Conservation (phyloP, 2,797 vertebrate genomes). For the Gallinago solitaria region DNA sequence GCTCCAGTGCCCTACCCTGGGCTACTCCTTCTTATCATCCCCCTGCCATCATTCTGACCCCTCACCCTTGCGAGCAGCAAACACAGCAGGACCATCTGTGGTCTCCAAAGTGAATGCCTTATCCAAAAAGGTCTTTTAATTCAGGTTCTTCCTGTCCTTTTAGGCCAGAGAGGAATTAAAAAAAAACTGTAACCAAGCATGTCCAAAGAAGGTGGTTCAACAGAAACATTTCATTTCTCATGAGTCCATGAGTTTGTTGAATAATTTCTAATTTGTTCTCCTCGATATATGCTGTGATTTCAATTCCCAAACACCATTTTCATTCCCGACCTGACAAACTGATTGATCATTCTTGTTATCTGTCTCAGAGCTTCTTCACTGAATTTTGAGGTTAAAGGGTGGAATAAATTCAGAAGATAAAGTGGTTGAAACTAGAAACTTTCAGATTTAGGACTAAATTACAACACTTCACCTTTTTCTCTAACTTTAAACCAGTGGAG, state of each 20-base stretch:
- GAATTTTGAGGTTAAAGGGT: background rate
- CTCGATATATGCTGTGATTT: background rate
- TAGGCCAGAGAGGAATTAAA: background rate
- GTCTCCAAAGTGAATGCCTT: background rate
- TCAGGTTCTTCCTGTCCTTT: background rate
- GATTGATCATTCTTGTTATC: slow-evolving; percentile 23
- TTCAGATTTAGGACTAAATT: background rate
- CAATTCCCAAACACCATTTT: background rate
- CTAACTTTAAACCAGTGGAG: background rate
- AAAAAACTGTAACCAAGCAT: background rate
- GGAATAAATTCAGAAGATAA: slow-evolving; percentile 1
- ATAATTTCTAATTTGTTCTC: background rate
- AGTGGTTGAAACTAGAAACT: background rate
- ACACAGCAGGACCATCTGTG: background rate
- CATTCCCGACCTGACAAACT: background rate
- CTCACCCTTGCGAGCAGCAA: background rate
- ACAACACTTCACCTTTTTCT: background rate
- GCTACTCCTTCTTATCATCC: background rate
- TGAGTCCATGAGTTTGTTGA: background rate
- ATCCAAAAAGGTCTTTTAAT: background rate
- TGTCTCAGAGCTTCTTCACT: background rate
- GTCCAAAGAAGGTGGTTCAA: background rate
- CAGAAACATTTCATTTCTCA: background rate
- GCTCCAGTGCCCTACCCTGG: background rate
- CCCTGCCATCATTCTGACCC: background rate